Conservation (phyloP, 2,797 vertebrate genomes). For the Mormyrus hasselquistii region DNA sequence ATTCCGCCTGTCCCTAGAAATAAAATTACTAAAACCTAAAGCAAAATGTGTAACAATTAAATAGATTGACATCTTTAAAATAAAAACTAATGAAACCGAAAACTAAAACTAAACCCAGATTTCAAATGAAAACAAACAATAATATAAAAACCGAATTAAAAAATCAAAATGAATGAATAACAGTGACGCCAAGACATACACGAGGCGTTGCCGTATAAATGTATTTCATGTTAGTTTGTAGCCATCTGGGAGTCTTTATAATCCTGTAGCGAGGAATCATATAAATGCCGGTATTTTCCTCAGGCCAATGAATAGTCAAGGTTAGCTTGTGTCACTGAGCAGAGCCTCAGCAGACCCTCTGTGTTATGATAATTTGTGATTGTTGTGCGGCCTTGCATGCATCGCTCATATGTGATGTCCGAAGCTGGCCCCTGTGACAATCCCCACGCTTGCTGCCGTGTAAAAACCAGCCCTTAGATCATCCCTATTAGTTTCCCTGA, state of each 20-base stretch:
- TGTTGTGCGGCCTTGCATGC: neutral
- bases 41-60: neutral
- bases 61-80: neutral
- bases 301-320: neutral
- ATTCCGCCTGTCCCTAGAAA: neutral
- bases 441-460: neutral
- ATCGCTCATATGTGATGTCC: neutral
- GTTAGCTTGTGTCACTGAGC: neutral
- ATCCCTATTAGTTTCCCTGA: neutral
- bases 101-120: neutral
- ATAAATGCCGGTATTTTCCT: neutral
- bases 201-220: neutral
- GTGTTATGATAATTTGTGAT: neutral
- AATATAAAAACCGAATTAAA: neutral
- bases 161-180: neutral
- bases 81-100: neutral
- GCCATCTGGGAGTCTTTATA: neutral
- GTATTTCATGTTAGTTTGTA: neutral
- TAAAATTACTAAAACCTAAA: neutral
- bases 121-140: neutral
- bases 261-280: neutral
- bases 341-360: neutral
- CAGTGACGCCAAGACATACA: neutral
- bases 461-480: neutral
- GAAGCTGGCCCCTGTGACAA: neutral